Percentiles rank a stretch among this genome's conserved stretches.
phyloP scores from a whole-genome alignment of 2,888 invertebrate species.

The Melieria crassipennis region DNA sequence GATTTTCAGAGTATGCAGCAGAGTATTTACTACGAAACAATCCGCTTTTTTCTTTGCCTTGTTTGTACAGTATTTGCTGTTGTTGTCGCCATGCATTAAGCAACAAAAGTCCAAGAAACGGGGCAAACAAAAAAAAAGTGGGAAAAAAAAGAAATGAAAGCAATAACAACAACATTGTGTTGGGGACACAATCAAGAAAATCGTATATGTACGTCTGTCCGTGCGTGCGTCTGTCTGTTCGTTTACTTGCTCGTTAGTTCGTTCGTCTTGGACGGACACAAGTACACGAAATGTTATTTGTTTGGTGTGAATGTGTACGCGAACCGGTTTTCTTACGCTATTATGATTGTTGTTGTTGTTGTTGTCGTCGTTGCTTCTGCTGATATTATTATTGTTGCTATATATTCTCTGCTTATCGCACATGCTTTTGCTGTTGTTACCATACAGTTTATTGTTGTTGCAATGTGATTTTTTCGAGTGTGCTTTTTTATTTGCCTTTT shows the following conservation, averaged over 20 bases:
- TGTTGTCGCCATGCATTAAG: neutral
- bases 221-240: too few relatives aligned
- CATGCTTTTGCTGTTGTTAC: slow-evolving; percentile 8
- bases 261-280: neutral
- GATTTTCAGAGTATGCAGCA: too few relatives aligned
- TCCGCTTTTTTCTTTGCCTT: neutral
- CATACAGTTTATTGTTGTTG: slow-evolving; percentile 8
- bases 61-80: neutral
- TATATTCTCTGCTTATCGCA: slow-evolving; percentile 18
- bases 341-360: neutral
- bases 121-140: too few relatives aligned
- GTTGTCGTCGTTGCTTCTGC: neutral
- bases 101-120: too few relatives aligned
- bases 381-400: neutral
- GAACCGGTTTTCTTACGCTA: slow-evolving; percentile 21
- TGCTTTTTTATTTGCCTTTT: neutral
- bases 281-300: neutral
- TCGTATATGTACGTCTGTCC: too few relatives aligned
- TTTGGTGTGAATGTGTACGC: neutral
- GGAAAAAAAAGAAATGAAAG: too few relatives aligned
- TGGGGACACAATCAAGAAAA: too few relatives aligned
- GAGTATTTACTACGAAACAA: too few relatives aligned
- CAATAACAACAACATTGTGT: too few relatives aligned
- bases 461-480: slow-evolving; percentile 5
- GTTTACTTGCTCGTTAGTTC: too few relatives aligned